Evolutionary conservation across 2,113 vertebrate genomes (phyloP), one percentile per base, ranked within the genome.

Genomic region (Holacanthus passer): DNA sequence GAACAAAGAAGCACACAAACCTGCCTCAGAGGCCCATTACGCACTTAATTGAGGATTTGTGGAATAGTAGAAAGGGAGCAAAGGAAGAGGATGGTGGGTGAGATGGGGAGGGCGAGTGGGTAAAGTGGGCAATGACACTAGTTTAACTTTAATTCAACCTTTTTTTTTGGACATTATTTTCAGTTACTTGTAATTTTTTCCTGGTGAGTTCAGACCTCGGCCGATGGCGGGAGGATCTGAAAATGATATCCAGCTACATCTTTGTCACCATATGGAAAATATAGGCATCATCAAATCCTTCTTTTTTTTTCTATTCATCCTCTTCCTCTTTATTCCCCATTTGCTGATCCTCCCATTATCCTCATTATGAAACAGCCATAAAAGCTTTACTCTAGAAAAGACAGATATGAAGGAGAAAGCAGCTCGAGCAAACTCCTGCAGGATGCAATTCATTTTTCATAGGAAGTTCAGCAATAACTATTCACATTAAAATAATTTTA

Each of bases 1-100:
- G 82, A 88, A 95, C 93, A 95, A 94, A 94, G 92, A 89, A 65
- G 62, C 94, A 91, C 90, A 95, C 91, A 94, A 89, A 93, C 90
- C 88, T 90, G 86, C 88, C 88, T 91, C 83, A 85, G 90, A 91
- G 90, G 88, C 77, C 90, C 89, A 93, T 94, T 93, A 90, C 80
- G 72, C 85, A 90, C 89, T 90, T 90, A 85, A 93, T 93, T 89
- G 88, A 91, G 88, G 91, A 94, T 93, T 90, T 93, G 89, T 89
- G 81, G 90, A 92, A 81, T 69, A 82, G 84, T 73, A 72, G 82
- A 89, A 89, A 75, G 68, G 79, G 75, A 73, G 70, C 13, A 88
- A 89, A 83, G 60, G 20, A 89, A 83, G 85, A 83, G 56, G 71
- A 84, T 76, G 65, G 64, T 65, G 76, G 84, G 58, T 85, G 73